phyloP scores from a whole-genome alignment of 2,888 invertebrate species.

The Dendrolimus pini region DNA sequence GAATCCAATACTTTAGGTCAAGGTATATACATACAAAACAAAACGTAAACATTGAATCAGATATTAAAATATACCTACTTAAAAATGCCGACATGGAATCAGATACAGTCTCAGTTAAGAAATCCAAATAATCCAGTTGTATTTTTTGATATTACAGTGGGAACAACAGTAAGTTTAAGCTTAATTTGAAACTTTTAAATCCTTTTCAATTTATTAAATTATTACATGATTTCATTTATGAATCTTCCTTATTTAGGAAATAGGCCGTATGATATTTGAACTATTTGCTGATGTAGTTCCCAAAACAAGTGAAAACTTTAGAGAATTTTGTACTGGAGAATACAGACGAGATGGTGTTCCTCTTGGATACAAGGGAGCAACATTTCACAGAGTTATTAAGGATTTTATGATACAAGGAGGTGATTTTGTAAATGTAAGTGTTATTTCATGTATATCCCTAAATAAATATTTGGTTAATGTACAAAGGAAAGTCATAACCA shows the following conservation, averaged over 20 bases:
- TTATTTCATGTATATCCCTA: not conserved
- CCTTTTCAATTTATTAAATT: not conserved
- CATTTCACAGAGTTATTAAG: slow-evolving; percentile 98
- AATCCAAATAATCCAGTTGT: slow-evolving; percentile 98
- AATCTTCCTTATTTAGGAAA: slow-evolving; percentile 80
- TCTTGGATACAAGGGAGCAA: slow-evolving; percentile 96
- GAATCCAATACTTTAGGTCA: no score
- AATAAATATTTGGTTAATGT: no score
- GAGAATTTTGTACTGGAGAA: slow-evolving; percentile 99
- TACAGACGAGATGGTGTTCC: slow-evolving; percentile 97
- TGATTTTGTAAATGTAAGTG: slow-evolving; percentile 97
- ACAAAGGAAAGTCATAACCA: no score
- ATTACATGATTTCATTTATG: slow-evolving; percentile 2
- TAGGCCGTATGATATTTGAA: slow-evolving; percentile 98
- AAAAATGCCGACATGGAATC: slow-evolving; percentile 95
- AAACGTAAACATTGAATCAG: not conserved
- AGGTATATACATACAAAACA: not conserved
- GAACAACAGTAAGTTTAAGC: slow-evolving; percentile 86
- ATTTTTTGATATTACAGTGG: slow-evolving; percentile 98
- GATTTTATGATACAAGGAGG: slow-evolving; percentile 99
- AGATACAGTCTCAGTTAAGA: slow-evolving; percentile 92
- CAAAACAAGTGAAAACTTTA: slow-evolving; percentile 97
- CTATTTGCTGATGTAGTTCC: slow-evolving; percentile 97
- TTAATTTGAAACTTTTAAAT: slow-evolving; percentile 1
- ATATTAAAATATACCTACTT: not conserved